Percentiles rank a stretch among this genome's conserved stretches.
These are phyloP conservation scores for Mya arenaria DNA, from an alignment of 1,140 invertebrate species.

Conservation along the genomic window DNA sequence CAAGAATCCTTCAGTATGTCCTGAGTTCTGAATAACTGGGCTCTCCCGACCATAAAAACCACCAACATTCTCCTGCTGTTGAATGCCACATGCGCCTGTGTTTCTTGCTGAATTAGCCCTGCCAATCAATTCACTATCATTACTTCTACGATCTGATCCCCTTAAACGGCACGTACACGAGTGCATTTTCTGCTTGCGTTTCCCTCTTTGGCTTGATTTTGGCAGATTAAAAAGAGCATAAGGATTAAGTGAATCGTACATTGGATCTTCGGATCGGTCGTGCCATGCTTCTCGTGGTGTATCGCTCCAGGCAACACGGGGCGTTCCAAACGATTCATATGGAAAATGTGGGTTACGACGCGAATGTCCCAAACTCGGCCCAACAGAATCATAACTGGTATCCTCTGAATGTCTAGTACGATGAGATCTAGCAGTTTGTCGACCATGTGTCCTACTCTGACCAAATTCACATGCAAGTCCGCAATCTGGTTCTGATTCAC, in stretches of 20 bases:
- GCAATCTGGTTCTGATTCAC: conserved; percentile 42
- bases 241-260: conserved; percentile 69
- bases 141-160: not conserved
- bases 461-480: not conserved
- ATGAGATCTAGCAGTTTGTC: not conserved
- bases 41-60: not conserved
- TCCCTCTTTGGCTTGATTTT: conserved; percentile 26
- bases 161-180: conserved; percentile 11
- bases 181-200: conserved; percentile 41
- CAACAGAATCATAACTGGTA: not conserved
- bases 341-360: conserved; percentile 37
- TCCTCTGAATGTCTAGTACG: not conserved
- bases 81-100: not conserved
- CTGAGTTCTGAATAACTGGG: not conserved
- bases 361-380: not conserved
- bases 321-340: conserved; percentile 10
- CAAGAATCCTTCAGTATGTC: no score
- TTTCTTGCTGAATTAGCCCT: not conserved
- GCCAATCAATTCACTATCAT: not conserved
- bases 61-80: not conserved
- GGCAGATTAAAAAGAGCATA: conserved; percentile 74
- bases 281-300: conserved; percentile 41
- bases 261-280: conserved; percentile 29
- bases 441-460: not conserved
- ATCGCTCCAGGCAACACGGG: conserved; percentile 28